These are phyloP conservation scores for Empidonax traillii DNA, from an alignment of 2,113 vertebrate species.

Conservation along the genomic window DNA sequence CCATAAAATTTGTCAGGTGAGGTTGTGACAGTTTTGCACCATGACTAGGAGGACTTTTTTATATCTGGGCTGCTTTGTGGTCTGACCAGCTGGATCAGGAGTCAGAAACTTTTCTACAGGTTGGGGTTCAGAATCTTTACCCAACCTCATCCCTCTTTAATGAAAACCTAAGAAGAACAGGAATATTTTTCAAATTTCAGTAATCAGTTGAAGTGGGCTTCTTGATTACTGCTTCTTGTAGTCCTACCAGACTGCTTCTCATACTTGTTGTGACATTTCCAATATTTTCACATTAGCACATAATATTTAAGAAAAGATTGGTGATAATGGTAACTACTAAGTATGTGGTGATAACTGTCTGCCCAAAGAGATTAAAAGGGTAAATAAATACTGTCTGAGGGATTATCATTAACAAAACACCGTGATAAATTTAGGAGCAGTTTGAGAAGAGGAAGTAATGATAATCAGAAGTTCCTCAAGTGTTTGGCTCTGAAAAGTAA, in stretches of 20 bases:
- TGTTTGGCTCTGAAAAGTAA: background rate
- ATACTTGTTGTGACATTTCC: background rate
- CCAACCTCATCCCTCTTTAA: background rate
- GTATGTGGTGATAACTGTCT: background rate
- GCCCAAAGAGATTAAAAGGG: background rate
- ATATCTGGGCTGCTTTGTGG: background rate
- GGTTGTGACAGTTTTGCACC: background rate
- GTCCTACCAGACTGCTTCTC: background rate
- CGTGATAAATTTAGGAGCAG: background rate
- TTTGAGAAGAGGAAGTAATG: background rate
- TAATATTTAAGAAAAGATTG: background rate
- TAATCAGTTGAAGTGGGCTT: background rate
- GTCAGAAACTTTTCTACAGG: background rate
- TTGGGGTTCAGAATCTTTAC: background rate
- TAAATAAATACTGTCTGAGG: background rate
- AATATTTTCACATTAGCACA: background rate
- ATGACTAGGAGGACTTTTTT: background rate
- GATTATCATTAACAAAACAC: background rate
- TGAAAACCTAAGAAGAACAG: background rate
- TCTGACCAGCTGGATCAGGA: background rate
- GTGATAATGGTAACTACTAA: background rate
- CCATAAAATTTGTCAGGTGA: background rate
- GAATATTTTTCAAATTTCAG: background rate
- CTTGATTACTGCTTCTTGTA: background rate
- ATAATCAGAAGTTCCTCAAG: background rate